phyloP scores from a whole-genome alignment of 2,888 invertebrate genomes.

The Camponotus fellah region DNA sequence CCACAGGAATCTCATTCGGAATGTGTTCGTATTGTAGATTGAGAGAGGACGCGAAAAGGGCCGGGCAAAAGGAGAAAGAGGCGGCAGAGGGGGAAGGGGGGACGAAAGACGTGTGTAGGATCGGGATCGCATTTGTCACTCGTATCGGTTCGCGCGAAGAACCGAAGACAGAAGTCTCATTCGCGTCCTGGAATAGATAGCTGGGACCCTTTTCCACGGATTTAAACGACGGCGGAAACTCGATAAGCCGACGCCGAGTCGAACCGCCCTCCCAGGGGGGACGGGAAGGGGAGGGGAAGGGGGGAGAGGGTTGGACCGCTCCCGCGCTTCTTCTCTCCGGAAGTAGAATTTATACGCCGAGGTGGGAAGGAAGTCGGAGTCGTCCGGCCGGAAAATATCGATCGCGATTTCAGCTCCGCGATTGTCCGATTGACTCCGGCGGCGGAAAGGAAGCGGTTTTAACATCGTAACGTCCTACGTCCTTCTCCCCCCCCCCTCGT shows the following conservation, averaged over 20 bases:
- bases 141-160: conserved; percentile 46
- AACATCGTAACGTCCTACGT: conserved; percentile 39
- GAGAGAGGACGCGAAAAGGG: conserved; percentile 39
- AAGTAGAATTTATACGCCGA: conserved; percentile 51
- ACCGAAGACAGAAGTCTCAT: conserved; percentile 54
- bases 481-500: not conserved
- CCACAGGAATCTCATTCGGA: not conserved
- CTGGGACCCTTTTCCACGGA: conserved; percentile 43
- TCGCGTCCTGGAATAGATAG: conserved; percentile 51
- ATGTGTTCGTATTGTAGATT: conserved; percentile 44
- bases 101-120: not conserved
- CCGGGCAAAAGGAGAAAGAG: not conserved
- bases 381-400: conserved; percentile 55
- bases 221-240: conserved; percentile 53
- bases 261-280: conserved; percentile 13
- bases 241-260: conserved; percentile 53
- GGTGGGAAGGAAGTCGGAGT: conserved; percentile 47
- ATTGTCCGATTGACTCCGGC: conserved; percentile 45
- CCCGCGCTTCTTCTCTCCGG: conserved; percentile 20
- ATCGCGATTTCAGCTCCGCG: conserved; percentile 42
- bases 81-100: not conserved
- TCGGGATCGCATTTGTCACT: conserved; percentile 53
- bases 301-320: not conserved
- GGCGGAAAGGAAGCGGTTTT: conserved; percentile 52
- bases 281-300: no score